Evolutionary conservation across 2,888 invertebrate species (phyloP).

Genomic region (Pristionchus japonicus): DNA sequence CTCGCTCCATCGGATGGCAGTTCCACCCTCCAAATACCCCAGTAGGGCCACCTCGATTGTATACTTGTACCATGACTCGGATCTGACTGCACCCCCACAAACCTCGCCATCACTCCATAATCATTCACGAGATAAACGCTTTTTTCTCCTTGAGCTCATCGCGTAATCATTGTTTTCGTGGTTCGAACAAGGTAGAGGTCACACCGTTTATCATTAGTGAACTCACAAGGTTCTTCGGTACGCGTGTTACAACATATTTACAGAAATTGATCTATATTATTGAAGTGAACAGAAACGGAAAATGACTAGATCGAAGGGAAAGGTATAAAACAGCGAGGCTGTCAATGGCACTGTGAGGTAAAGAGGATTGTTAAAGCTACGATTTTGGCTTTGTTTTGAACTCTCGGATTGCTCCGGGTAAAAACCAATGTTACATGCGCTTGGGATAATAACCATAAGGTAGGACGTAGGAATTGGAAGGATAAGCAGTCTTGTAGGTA

Average conservation of each 20-base stretch:
- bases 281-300: background rate
- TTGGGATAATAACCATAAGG: conserved; percentile 15
- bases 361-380: background rate
- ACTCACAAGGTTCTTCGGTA: background rate
- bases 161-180: background rate
- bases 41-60: background rate
- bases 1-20: background rate
- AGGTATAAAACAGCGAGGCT: background rate
- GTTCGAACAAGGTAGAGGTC: background rate
- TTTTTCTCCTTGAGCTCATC: background rate
- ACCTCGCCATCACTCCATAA: conserved; percentile 6
- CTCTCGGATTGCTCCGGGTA: background rate
- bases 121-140: background rate
- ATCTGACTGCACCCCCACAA: background rate
- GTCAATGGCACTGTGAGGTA: conserved; percentile 25
- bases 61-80: conserved; percentile 30
- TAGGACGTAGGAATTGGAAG: background rate
- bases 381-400: background rate
- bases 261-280: background rate
- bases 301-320: background rate
- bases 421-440: background rate
- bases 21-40: too few species aligned
- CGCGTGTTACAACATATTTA: background rate
- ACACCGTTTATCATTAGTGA: background rate
- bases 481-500: background rate